These are phyloP conservation scores for Andrena chrysosceles DNA, from an alignment of 2,888 invertebrate genomes.

Conservation along the genomic window DNA sequence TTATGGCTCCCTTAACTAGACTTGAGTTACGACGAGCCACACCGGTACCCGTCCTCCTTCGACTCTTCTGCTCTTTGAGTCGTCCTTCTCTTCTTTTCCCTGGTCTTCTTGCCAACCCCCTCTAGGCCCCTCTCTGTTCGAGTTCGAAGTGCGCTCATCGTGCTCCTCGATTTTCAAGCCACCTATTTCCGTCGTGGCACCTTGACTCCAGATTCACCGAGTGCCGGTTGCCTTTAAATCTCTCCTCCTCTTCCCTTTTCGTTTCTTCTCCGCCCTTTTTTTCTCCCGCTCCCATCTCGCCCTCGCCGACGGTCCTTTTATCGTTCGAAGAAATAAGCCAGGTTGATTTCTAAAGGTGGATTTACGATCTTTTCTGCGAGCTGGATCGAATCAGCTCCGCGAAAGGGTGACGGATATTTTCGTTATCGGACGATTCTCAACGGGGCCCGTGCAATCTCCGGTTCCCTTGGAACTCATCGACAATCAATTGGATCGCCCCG, in stretches of 20 bases:
- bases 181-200: conserved; percentile 72
- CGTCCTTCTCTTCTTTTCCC: conserved; percentile 63
- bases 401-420: conserved; percentile 10
- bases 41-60: conserved; percentile 75
- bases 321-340: conserved; percentile 63
- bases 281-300: conserved; percentile 24
- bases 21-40: conserved; percentile 83
- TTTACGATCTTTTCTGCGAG: conserved; percentile 45
- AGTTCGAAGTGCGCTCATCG: conserved; percentile 66
- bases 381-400: conserved; percentile 33
- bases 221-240: conserved; percentile 64
- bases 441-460: not conserved
- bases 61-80: conserved; percentile 72
- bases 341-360: conserved; percentile 58
- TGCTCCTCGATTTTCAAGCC: conserved; percentile 70
- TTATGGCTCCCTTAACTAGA: conserved; percentile 85
- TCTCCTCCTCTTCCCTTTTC: conserved; percentile 31
- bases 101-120: conserved; percentile 12
- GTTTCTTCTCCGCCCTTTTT: conserved; percentile 21
- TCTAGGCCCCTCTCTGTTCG: conserved; percentile 49
- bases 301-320: conserved; percentile 40
- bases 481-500: no score
- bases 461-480: not conserved
- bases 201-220: conserved; percentile 59
- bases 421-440: not conserved